Percentiles rank a stretch among this genome's conserved stretches.
Evolutionary conservation across 2,888 invertebrate genomes (phyloP).

Genomic region (Orthosia gothica): DNA sequence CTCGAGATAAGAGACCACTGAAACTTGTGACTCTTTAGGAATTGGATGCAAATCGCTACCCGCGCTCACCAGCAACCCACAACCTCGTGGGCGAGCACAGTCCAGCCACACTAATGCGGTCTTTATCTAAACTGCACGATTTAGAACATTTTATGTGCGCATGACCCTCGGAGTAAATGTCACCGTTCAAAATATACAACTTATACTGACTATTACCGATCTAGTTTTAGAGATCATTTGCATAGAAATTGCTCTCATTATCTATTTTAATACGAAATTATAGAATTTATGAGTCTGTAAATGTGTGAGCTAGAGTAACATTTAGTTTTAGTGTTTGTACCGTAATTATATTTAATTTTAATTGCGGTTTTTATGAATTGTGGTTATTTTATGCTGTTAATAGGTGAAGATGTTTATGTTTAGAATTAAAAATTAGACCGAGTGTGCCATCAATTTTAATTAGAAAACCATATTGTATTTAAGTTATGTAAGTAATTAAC

Average conservation of each 20-base stretch:
- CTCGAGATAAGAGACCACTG: too few species aligned
- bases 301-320: constrained; percentile 20
- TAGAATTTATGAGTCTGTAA: constrained; percentile 36
- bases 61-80: constrained; percentile 34
- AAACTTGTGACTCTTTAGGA: too few species aligned
- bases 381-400: constrained; percentile 1
- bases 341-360: constrained; percentile 16
- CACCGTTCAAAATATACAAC: constrained; percentile 66
- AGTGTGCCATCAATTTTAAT: constrained; percentile 17
- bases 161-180: constrained; percentile 62
- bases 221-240: constrained; percentile 58
- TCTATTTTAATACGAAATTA: constrained; percentile 61
- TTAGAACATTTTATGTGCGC: constrained; percentile 79
- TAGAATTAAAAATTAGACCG: not conserved
- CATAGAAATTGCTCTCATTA: constrained; percentile 64
- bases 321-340: constrained; percentile 9
- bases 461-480: not conserved
- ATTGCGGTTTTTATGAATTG: constrained; percentile 20
- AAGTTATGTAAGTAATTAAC: not conserved
- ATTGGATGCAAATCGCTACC: constrained; percentile 32
- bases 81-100: constrained; percentile 65
- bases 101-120: constrained; percentile 70
- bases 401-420: not conserved
- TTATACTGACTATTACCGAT: constrained; percentile 44
- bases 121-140: constrained; percentile 80